Evolutionary conservation across 2,888 invertebrate species (phyloP).

Genomic region (Orthosia cruda): DNA sequence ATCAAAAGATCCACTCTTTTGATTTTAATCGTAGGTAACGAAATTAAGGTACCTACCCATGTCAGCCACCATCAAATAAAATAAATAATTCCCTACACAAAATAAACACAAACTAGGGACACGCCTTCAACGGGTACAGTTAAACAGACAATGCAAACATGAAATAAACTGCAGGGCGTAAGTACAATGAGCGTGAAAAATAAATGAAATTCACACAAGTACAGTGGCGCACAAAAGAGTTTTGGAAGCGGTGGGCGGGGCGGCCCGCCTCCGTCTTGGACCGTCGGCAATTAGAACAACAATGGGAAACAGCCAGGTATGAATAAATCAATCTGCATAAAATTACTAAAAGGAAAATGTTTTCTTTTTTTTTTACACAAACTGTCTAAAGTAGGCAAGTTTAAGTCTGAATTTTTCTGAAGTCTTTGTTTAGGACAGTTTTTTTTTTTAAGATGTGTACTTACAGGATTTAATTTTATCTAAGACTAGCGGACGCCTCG

Average conservation of each 20-base stretch:
- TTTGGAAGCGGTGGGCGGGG: conserved; percentile 83
- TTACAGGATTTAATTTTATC: not conserved
- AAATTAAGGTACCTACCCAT: not conserved
- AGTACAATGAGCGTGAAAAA: conserved; percentile 78
- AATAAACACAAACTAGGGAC: conserved; percentile 58
- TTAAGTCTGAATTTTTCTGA: not conserved
- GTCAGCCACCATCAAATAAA: not conserved
- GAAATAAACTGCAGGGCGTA: conserved; percentile 83
- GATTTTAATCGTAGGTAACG: not conserved
- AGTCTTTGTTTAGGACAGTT: not conserved
- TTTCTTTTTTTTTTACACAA: conserved; percentile 9
- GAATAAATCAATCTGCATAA: conserved; percentile 83
- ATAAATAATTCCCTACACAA: conserved; percentile 40
- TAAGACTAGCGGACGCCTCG: too few species aligned
- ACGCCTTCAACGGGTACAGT: conserved; percentile 78
- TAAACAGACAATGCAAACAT: conserved; percentile 88
- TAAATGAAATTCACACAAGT: conserved; percentile 79
- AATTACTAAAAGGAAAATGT: conserved; percentile 39
- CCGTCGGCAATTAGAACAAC: conserved; percentile 81
- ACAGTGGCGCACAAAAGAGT: conserved; percentile 84
- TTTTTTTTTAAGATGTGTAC: not conserved
- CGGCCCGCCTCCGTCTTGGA: conserved; percentile 85
- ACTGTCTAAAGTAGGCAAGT: not conserved
- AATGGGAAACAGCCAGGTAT: conserved; percentile 82
- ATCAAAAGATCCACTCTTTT: not conserved